Conservation (phyloP, 37 sponge, comb jelly and placozoan genomes). For the Theonella swinhoei region DNA sequence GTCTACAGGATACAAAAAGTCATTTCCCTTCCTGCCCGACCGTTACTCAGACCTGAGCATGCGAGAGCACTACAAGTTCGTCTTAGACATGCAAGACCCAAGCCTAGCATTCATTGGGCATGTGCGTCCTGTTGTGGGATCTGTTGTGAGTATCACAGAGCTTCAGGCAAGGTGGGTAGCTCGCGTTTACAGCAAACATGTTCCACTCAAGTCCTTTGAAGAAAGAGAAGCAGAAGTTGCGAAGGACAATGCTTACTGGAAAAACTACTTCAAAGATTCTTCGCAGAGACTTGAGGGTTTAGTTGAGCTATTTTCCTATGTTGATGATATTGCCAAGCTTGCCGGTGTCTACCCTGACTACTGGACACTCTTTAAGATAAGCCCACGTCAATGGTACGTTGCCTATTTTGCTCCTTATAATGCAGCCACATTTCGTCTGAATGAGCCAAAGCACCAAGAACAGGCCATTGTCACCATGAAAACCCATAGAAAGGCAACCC, state of each 20-base stretch:
- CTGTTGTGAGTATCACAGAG: slow-evolving; percentile 58
- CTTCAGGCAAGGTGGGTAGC: slow-evolving; percentile 72
- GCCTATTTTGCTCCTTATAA: slow-evolving; percentile 57
- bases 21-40: slow-evolving; percentile 64
- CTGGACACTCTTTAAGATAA: slow-evolving; percentile 66
- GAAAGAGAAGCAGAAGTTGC: slow-evolving; percentile 18
- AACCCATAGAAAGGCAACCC: slow-evolving; percentile 30
- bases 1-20: slow-evolving; percentile 44
- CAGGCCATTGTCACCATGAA: slow-evolving; percentile 41
- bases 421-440: slow-evolving; percentile 47
- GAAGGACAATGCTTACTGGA: slow-evolving; percentile 42
- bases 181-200: slow-evolving; percentile 35
- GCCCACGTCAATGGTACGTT: slow-evolving; percentile 49
- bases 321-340: slow-evolving; percentile 46
- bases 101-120: slow-evolving; percentile 73
- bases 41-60: slow-evolving; percentile 44
- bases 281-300: slow-evolving; percentile 18
- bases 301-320: slow-evolving; percentile 55
- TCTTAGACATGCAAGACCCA: slow-evolving; percentile 58
- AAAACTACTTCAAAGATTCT: slow-evolving; percentile 25
- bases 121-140: slow-evolving; percentile 64
- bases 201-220: slow-evolving; percentile 18
- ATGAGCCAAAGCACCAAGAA: slow-evolving; percentile 13
- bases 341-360: slow-evolving; percentile 77
- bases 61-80: slow-evolving; percentile 75